Base-by-base conservation (phyloP, 2,797 vertebrate species). In the Sebastes kiyomatsui region DNA sequence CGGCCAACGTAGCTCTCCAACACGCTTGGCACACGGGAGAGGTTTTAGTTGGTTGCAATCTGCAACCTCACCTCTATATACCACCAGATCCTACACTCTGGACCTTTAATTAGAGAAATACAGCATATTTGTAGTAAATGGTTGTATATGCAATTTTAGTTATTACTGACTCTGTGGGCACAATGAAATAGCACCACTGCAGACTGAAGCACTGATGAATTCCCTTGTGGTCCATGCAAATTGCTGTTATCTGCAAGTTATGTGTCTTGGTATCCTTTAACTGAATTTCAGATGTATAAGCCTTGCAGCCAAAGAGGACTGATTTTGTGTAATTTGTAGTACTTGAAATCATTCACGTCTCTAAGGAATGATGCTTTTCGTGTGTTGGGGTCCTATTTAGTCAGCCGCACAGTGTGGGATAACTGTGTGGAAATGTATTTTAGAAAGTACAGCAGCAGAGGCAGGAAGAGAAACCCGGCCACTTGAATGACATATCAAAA, bases 401-500 rank as follows among this genome's bases (percentile, higher is more conserved):
- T 64, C 67, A 75, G 59, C 69, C n/a, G 54, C 72, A 35, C 71
- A 20, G 20, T 77, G 66, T 78, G 49, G 52, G 30, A 77, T 84
- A 76, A 85, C 66, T 58, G 10, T 67, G 42, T 75, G 55, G 61
- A 86, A 84, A 81, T 74, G 42, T 62, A 68, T 81, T 87, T 85
- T 25, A 32, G 22, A 77, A 73, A 67, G 59, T 56, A 30, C 3
- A 66, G 28, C 62, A 62, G 28, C 62, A 79, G 59, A 77, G 32
- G 35, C 23, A 42, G 55, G 30, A 38, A 59, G 42, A 72, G 88
- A 80, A 46, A 77, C n/a, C 13, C 60, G 58, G 27, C 69, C 74
- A 79, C 87, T 84, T 78, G 79, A 90, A 77, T 77, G 75, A 81
- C 76, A 84, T 67, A 76, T 83, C 79, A 90, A 88, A 88, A 86